These are phyloP conservation scores for Dorcus parallelipipedus DNA, from an alignment of 2,888 invertebrate species.

Conservation along the genomic window DNA sequence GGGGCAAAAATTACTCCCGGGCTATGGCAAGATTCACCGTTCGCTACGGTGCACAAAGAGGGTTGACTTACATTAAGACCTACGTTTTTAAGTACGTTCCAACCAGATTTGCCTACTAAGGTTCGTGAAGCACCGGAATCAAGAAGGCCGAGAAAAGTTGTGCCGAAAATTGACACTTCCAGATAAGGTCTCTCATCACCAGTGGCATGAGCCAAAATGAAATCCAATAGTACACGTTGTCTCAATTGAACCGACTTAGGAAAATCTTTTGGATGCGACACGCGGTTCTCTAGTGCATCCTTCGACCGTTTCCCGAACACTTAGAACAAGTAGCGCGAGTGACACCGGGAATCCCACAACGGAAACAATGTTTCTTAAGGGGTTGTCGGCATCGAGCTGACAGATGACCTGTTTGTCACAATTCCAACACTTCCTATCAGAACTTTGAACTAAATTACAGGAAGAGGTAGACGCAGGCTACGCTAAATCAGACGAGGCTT, in stretches of 20 bases:
- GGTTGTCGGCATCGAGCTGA: not conserved
- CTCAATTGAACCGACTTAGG: no score
- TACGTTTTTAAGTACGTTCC: no score
- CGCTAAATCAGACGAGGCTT: not conserved
- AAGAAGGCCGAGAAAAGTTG: no score
- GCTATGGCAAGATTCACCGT: no score
- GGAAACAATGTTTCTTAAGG: not conserved
- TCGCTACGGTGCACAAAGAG: no score
- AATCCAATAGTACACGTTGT: not conserved
- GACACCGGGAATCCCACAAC: not conserved
- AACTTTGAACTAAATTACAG: not conserved
- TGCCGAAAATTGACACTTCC: no score
- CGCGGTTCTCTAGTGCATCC: not conserved
- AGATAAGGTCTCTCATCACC: no score
- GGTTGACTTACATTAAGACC: no score
- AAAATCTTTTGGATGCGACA: no score
- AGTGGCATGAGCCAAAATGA: constrained; percentile 5
- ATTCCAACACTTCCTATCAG: constrained; percentile 6
- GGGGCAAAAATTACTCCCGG: no score
- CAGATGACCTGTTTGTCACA: constrained; percentile 5
- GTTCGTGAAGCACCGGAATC: no score
- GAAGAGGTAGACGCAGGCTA: not conserved
- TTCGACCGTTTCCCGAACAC: constrained; percentile 9
- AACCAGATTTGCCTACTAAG: no score
- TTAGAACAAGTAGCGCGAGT: not conserved